Evolutionary conservation across 2,888 invertebrate genomes (phyloP).

Genomic region (Melanostoma mellinum): DNA sequence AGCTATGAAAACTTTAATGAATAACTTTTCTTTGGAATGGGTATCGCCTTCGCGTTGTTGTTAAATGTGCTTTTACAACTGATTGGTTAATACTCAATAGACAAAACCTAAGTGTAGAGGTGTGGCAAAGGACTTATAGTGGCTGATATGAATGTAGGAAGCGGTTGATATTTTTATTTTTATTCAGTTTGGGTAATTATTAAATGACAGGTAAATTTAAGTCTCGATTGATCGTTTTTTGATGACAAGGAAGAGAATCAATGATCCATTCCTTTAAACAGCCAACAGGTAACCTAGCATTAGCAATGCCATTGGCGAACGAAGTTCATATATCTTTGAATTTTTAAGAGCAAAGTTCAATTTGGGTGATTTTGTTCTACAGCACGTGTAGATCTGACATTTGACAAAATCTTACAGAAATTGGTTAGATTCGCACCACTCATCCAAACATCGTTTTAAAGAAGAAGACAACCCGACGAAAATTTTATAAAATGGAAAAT

Average conservation of each 20-base stretch:
- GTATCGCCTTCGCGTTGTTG: constrained; percentile 14
- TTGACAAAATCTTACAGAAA: too few relatives aligned
- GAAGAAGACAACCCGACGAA: too few relatives aligned
- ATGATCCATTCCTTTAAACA: background rate
- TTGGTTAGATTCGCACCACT: too few relatives aligned
- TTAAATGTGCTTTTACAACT: constrained; percentile 4
- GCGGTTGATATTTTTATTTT: constrained; percentile 8
- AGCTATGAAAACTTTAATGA: background rate
- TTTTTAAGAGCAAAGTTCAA: too few relatives aligned
- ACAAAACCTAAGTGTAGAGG: background rate
- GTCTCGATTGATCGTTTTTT: too few relatives aligned
- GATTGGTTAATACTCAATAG: background rate
- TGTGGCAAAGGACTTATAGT: background rate
- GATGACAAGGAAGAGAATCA: background rate
- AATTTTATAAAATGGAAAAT: too few relatives aligned
- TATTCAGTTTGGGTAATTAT: background rate
- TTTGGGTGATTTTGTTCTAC: too few relatives aligned
- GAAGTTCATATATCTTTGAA: too few relatives aligned
- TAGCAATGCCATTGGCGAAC: too few relatives aligned
- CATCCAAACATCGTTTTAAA: too few relatives aligned
- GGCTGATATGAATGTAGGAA: background rate
- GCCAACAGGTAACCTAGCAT: too few relatives aligned
- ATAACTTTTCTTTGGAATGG: constrained; percentile 12
- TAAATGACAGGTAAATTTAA: background rate
- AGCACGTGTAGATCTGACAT: too few relatives aligned